phyloP scores from a whole-genome alignment of 2,888 invertebrate species.

The Hecatera dysodea region DNA sequence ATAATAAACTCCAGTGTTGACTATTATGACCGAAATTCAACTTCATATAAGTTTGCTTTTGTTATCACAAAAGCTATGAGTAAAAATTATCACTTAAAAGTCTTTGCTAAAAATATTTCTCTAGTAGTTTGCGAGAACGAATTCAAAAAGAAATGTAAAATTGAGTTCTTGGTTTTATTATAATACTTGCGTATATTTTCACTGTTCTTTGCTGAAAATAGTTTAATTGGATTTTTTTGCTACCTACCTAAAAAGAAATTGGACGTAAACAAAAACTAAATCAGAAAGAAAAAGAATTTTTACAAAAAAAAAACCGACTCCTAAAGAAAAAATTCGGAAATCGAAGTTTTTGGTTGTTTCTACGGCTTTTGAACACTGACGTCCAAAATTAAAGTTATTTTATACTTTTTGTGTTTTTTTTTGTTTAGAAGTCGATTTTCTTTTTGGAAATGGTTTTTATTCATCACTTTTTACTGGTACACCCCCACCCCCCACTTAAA shows the following conservation, averaged over 20 bases:
- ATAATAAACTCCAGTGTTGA: background rate
- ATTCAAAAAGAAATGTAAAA: slow-evolving; percentile 14
- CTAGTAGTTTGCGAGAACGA: background rate
- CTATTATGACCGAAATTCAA: background rate
- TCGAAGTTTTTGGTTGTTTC: too few relatives aligned
- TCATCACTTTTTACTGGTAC: too few relatives aligned
- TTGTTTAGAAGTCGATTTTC: too few relatives aligned
- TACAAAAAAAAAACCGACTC: too few relatives aligned
- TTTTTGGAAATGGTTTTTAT: too few relatives aligned
- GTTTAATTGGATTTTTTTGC: background rate
- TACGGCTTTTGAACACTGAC: too few relatives aligned
- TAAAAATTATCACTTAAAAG: background rate
- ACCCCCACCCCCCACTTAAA: too few relatives aligned
- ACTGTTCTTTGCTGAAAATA: background rate
- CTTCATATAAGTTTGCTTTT: too few relatives aligned
- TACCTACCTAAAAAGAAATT: slow-evolving; percentile 14
- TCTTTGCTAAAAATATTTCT: background rate
- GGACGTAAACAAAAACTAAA: background rate
- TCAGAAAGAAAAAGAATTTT: background rate
- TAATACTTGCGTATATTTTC: background rate
- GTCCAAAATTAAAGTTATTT: too few relatives aligned
- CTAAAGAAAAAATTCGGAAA: too few relatives aligned
- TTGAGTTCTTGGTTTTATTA: slow-evolving; percentile 12
- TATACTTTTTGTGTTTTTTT: too few relatives aligned
- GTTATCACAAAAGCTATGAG: background rate